Evolutionary conservation across 1,140 invertebrate species (phyloP).

Genomic region (Acromyrmex echinatior): DNA sequence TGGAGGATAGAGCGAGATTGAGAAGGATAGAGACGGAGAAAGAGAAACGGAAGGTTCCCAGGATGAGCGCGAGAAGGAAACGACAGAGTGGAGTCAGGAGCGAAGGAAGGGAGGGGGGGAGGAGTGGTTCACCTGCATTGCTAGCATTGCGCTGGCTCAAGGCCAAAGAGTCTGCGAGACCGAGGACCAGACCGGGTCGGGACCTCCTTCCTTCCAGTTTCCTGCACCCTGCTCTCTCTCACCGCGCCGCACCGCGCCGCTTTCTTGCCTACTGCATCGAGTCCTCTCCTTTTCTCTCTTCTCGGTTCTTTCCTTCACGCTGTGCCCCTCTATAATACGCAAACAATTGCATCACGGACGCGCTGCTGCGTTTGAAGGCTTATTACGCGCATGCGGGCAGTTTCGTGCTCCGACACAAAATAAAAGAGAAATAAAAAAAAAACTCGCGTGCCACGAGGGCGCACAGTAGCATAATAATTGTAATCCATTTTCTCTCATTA

Average conservation of each 20-base stretch:
- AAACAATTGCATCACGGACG: constrained; percentile 70
- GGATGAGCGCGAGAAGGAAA: constrained; percentile 65
- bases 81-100: constrained; percentile 56
- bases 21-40: constrained; percentile 66
- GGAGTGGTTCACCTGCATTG: constrained; percentile 87
- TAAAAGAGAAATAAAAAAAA: background rate
- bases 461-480: background rate
- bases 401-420: background rate
- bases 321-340: constrained; percentile 41
- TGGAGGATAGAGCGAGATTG: constrained; percentile 39
- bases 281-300: constrained; percentile 48
- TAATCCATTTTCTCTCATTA: background rate
- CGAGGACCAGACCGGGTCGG: constrained; percentile 83
- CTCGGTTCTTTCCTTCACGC: constrained; percentile 2
- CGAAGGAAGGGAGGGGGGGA: constrained; percentile 76
- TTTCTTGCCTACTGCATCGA: constrained; percentile 43
- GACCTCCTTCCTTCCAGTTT: constrained; percentile 84
- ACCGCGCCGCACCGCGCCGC: constrained; percentile 36
- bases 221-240: constrained; percentile 74
- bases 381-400: constrained; percentile 19
- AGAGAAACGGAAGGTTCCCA: constrained; percentile 58
- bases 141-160: constrained; percentile 86
- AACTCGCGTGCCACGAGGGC: background rate
- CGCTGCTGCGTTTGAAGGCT: constrained; percentile 43
- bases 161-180: constrained; percentile 85